phyloP scores from a whole-genome alignment of 2,888 invertebrate species.

The Dermolepida albohirtum region DNA sequence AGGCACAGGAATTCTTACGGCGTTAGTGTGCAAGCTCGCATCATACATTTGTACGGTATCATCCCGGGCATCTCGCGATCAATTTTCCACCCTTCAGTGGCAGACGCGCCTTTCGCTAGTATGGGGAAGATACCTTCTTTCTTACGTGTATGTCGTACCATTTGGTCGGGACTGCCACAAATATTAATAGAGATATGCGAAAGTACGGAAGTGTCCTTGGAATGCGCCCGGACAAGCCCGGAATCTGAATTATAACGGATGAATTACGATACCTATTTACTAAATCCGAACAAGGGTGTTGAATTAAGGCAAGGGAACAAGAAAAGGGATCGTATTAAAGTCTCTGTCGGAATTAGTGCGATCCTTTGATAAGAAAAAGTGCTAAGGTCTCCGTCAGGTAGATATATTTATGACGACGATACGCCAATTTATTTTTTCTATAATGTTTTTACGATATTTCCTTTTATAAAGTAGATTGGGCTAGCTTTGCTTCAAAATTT shows the following conservation, averaged over 20 bases:
- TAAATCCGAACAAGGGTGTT: conserved; percentile 17
- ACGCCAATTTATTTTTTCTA: no score
- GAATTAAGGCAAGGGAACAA: neutral
- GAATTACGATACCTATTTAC: conserved; percentile 21
- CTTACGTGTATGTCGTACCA: conserved; percentile 14
- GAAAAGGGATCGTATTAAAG: neutral
- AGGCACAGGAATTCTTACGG: no score
- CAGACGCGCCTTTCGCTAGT: neutral
- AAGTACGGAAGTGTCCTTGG: neutral
- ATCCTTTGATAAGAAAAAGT: neutral
- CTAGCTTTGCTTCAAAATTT: no score
- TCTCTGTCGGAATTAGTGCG: neutral
- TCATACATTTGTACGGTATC: conserved; percentile 1
- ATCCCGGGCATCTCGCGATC: conserved; percentile 21
- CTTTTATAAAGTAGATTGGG: no score
- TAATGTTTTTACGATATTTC: no score
- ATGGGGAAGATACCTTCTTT: neutral
- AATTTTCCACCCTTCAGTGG: conserved; percentile 24
- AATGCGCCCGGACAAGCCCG: no score
- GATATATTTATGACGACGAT: no score
- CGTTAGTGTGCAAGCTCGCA: no score
- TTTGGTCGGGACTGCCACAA: conserved; percentile 8
- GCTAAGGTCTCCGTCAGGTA: no score
- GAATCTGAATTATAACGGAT: conserved; percentile 29
- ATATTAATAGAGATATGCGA: conserved; percentile 19